These are phyloP conservation scores for Archivesica marissinica DNA, from an alignment of 1,140 invertebrate species.

Conservation along the genomic window DNA sequence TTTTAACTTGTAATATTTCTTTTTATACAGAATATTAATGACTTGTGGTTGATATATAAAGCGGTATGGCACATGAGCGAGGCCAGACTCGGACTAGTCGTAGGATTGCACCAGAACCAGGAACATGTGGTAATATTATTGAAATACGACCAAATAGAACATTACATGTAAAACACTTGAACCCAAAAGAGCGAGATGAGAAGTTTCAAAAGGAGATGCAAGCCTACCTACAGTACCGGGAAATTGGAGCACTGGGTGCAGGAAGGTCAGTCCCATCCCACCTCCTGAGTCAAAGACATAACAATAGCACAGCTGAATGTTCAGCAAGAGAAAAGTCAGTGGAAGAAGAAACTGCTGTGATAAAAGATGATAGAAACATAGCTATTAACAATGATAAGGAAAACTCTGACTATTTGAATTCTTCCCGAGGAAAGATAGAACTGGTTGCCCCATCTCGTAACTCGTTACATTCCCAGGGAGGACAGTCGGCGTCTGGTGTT, in stretches of 20 bases:
- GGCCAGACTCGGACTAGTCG: conserved; percentile 9
- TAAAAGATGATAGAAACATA: background rate
- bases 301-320: background rate
- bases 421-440: background rate
- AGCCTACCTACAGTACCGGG: conserved; percentile 63
- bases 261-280: background rate
- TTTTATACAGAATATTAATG: too few species aligned
- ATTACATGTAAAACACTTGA: conserved; percentile 76
- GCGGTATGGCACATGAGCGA: conserved; percentile 11
- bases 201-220: conserved; percentile 75
- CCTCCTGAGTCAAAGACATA: background rate
- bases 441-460: conserved; percentile 35
- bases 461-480: conserved; percentile 23
- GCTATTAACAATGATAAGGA: background rate
- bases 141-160: conserved; percentile 73
- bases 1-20: too few species aligned
- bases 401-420: background rate
- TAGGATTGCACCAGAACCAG: conserved; percentile 65
- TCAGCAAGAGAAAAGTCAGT: background rate
- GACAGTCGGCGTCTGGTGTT: conserved; percentile 32
- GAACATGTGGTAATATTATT: conserved; percentile 54
- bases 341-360: background rate
- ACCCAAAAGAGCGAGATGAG: conserved; percentile 74
- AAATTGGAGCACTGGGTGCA: conserved; percentile 35
- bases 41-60: too few species aligned